A percentile compares a stretch with the other conserved stretches of the same genome.
phyloP scores from a whole-genome alignment of 2,888 invertebrate genomes.

The Caprella mutica region DNA sequence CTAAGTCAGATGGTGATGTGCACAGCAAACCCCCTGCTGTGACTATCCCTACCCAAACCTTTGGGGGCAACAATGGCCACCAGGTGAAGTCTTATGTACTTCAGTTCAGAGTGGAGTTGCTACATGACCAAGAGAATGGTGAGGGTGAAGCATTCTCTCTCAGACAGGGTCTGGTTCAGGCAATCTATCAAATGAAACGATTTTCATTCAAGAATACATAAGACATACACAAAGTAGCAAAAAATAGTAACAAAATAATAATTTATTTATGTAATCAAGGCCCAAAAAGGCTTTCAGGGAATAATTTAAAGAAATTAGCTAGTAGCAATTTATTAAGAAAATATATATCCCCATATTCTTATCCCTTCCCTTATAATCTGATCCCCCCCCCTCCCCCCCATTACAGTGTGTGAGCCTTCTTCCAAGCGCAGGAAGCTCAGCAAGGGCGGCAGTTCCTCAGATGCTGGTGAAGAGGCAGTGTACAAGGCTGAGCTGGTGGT shows the following conservation, averaged over 20 bases:
- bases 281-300: too few species aligned
- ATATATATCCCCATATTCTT: too few species aligned
- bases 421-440: constrained; percentile 28
- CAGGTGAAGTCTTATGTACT: constrained; percentile 71
- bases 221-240: too few species aligned
- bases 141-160: too few species aligned
- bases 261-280: too few species aligned
- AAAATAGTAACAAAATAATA: too few species aligned
- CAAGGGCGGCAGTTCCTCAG: constrained; percentile 43
- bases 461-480: constrained; percentile 38
- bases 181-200: too few species aligned
- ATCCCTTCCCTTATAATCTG: too few species aligned
- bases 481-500: constrained; percentile 59
- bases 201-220: too few species aligned
- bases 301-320: not conserved
- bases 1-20: constrained; percentile 9
- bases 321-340: too few species aligned
- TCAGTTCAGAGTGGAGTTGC: constrained; percentile 54
- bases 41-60: constrained; percentile 72
- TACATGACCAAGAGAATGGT: constrained; percentile 35
- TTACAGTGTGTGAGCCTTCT: constrained; percentile 26
- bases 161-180: too few species aligned
- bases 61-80: constrained; percentile 67
- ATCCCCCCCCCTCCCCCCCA: not conserved
- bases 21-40: constrained; percentile 49